Conservation (phyloP, 2,797 vertebrate genomes). For the Falco rusticolus region DNA sequence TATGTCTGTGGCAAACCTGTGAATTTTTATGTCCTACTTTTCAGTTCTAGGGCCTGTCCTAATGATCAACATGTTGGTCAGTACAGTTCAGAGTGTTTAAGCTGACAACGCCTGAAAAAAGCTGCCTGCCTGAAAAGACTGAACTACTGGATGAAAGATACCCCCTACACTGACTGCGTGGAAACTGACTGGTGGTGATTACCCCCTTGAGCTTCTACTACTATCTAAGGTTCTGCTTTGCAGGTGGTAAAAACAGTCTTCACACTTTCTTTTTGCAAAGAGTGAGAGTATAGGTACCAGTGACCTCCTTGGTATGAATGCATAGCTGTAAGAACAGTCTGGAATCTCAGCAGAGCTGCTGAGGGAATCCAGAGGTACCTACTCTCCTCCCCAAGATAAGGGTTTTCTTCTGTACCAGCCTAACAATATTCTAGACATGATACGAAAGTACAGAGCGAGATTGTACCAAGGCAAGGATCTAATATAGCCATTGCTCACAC, state of each 20-base stretch:
- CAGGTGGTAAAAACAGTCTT: neutral
- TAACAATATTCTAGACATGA: neutral
- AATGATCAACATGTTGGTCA: neutral
- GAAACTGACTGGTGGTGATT: neutral
- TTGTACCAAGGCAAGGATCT: neutral
- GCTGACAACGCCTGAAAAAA: neutral
- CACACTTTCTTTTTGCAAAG: neutral
- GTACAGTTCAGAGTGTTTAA: neutral
- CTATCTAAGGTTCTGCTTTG: neutral
- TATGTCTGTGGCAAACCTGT: neutral
- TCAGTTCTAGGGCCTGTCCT: neutral
- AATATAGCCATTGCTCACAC: neutral
- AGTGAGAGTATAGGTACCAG: neutral
- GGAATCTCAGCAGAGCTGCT: neutral
- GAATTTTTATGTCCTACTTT: neutral
- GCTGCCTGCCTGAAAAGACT: neutral
- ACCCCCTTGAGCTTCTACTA: neutral
- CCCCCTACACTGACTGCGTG: neutral
- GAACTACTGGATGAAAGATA: neutral
- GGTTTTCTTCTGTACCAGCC: neutral
- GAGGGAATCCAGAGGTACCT: neutral
- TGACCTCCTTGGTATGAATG: neutral
- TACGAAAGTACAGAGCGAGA: neutral
- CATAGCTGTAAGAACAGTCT: neutral
- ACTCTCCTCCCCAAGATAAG: neutral